Percentiles rank a stretch among this genome's conserved stretches.
Conservation (phyloP, 2,797 vertebrate genomes). For the Thunnus albacares region DNA sequence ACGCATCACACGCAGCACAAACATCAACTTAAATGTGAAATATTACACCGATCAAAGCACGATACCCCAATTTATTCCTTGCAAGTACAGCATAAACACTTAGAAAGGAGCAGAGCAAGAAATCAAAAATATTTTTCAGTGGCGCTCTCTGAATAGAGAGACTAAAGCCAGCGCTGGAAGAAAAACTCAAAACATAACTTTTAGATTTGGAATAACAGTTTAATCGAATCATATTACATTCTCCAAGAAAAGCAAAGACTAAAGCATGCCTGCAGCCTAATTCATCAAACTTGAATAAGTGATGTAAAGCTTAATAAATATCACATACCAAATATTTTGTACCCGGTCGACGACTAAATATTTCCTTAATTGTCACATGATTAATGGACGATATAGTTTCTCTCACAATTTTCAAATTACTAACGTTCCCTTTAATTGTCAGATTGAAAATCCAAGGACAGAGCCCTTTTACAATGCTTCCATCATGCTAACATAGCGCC, state of each 20-base stretch:
- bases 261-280: conserved; percentile 34
- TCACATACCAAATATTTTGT: conserved; percentile 59
- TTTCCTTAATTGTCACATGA: conserved; percentile 69
- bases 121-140: conserved; percentile 61
- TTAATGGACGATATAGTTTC: conserved; percentile 72
- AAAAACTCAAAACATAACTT: conserved; percentile 59
- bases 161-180: conserved; percentile 56
- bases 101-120: conserved; percentile 49
- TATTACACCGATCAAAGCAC: conserved; percentile 77
- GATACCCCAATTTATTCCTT: conserved; percentile 68
- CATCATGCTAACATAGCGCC: conserved; percentile 77
- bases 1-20: conserved; percentile 79
- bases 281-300: conserved; percentile 56
- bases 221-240: conserved; percentile 62
- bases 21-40: conserved; percentile 82
- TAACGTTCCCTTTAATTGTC: conserved; percentile 81
- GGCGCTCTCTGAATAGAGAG: conserved; percentile 21
- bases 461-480: conserved; percentile 67
- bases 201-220: conserved; percentile 48
- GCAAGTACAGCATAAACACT: conserved; percentile 70
- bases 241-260: conserved; percentile 51
- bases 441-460: conserved; percentile 85
- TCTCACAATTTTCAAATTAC: conserved; percentile 75
- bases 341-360: conserved; percentile 55
- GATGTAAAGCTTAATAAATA: conserved; percentile 62